phyloP scores from a whole-genome alignment of 2,888 invertebrate species.

The Drosophila austrosaltans region DNA sequence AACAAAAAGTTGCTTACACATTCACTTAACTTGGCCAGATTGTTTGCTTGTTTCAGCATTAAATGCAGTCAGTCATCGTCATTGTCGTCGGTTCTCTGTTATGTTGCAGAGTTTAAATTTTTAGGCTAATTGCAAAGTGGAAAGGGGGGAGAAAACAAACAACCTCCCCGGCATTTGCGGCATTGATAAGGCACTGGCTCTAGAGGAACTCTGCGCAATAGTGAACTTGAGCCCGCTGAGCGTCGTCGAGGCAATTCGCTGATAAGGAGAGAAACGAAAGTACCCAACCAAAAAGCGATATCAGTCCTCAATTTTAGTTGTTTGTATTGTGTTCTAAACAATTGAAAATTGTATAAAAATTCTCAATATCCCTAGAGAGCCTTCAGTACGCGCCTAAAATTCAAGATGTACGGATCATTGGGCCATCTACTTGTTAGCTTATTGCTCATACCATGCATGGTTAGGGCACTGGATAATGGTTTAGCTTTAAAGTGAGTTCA shows the following conservation, averaged over 20 bases:
- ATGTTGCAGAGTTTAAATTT: conserved; percentile 2
- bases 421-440: conserved; percentile 25
- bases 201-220: conserved; percentile 33
- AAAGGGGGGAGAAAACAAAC: background rate
- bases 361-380: conserved; percentile 3
- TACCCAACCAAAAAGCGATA: background rate
- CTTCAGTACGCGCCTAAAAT: conserved; percentile 3
- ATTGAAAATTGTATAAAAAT: background rate
- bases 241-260: conserved; percentile 19
- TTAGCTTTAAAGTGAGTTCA: conserved; percentile 82
- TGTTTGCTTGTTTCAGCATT: background rate
- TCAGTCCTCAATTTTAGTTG: conserved; percentile 42
- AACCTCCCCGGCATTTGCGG: background rate
- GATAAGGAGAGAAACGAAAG: conserved; percentile 52
- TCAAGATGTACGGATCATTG: conserved; percentile 39
- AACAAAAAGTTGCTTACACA: conserved; percentile 30
- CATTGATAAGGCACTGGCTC: conserved; percentile 46
- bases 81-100: background rate
- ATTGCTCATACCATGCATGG: conserved; percentile 41
- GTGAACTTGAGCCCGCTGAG: conserved; percentile 46
- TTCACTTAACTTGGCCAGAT: background rate
- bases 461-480: conserved; percentile 85
- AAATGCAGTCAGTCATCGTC: background rate
- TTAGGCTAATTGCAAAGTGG: background rate
- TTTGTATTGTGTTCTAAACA: conserved; percentile 14